Evolutionary conservation across 2,113 vertebrate genomes (phyloP).

Genomic region (Lethenteron reissneri): DNA sequence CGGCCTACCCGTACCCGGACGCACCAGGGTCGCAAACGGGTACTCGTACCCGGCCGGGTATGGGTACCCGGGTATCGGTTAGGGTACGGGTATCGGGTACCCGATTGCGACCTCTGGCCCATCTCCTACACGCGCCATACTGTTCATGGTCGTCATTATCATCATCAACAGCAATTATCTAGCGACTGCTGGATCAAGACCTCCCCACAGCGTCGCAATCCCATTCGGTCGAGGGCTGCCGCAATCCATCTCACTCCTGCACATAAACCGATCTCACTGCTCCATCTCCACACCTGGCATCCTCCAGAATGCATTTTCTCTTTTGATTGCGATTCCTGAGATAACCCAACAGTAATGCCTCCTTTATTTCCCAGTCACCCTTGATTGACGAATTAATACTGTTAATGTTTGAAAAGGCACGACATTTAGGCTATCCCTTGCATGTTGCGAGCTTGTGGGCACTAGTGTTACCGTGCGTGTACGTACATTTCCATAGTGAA

Average conservation of each 20-base stretch:
- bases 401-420: background rate
- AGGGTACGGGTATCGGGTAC: too few relatives aligned
- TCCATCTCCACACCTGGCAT: background rate
- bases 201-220: too few relatives aligned
- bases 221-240: too few relatives aligned
- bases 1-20: too few relatives aligned
- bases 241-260: background rate
- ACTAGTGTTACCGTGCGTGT: background rate
- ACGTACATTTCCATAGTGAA: constrained; percentile 76
- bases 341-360: background rate
- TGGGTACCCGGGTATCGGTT: too few relatives aligned
- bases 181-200: background rate
- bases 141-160: background rate
- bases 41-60: too few relatives aligned
- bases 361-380: background rate
- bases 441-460: background rate
- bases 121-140: background rate
- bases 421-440: background rate
- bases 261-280: background rate
- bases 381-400: background rate
- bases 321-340: background rate
- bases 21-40: too few relatives aligned
- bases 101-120: background rate
- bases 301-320: background rate
- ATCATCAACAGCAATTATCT: background rate